Conservation (phyloP, 2,797 vertebrate species). For the Cossypha polioptera region DNA sequence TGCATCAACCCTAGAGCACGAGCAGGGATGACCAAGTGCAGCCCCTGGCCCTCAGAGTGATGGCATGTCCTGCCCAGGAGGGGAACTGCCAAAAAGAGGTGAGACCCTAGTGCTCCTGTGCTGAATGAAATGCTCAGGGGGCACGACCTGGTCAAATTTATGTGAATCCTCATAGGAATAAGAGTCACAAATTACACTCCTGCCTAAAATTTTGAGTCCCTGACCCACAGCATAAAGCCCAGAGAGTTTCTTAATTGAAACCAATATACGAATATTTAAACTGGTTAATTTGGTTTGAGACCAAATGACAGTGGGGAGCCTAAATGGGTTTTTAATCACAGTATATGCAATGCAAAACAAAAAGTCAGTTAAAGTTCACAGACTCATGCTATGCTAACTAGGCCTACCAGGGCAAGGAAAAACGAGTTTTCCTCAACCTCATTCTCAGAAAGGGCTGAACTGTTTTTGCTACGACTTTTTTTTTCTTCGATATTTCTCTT, state of each 20-base stretch:
- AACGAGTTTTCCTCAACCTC: conserved; percentile 42
- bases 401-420: conserved; percentile 6
- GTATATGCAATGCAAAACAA: conserved; percentile 44
- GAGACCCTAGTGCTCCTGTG: background rate
- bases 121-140: background rate
- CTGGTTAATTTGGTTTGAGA: background rate
- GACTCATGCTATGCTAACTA: conserved; percentile 18
- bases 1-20: accelerated
- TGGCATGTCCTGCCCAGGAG: background rate
- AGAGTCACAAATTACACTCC: background rate
- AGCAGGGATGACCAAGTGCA: background rate
- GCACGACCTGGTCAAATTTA: background rate
- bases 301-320: background rate
- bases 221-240: background rate
- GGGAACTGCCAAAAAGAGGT: background rate
- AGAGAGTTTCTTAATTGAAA: background rate
- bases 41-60: background rate
- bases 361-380: conserved; percentile 61
- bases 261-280: background rate
- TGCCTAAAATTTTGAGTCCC: background rate
- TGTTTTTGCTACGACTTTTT: background rate
- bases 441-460: conserved; percentile 57
- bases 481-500: conserved; percentile 22
- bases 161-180: background rate
- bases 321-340: conserved; percentile 50